Evolutionary conservation across 2,113 vertebrate species (phyloP).

Genomic region (Lichenostomus cassidix): DNA sequence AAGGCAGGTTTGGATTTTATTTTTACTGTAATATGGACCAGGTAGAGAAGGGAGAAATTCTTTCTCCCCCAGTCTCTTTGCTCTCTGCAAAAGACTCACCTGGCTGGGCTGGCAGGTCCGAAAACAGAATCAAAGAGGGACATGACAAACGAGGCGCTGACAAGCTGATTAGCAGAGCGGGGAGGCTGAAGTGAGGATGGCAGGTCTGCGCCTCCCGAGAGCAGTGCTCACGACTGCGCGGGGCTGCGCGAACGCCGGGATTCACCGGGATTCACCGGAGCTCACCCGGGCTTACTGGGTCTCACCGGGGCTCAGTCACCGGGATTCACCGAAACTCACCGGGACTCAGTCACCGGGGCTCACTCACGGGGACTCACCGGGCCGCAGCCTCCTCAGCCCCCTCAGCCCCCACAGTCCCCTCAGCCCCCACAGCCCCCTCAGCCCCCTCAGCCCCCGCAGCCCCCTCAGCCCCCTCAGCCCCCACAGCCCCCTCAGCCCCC

Average conservation of each 20-base stretch:
- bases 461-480: no score
- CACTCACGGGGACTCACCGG: no score
- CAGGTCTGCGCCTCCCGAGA: neutral
- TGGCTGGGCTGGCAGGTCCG: neutral
- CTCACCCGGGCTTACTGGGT: no score
- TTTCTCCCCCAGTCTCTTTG: neutral
- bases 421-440: neutral
- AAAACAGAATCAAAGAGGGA: neutral
- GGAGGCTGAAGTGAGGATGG: no score
- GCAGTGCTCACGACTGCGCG: fast-evolving
- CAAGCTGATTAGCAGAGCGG: neutral
- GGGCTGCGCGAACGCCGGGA: neutral
- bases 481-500: neutral
- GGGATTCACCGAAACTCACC: no score
- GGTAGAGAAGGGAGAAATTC: neutral
- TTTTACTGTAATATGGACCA: neutral
- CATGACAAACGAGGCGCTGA: neutral
- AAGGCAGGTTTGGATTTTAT: neutral
- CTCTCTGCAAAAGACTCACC: neutral
- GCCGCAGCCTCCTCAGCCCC: no score
- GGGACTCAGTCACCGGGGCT: no score
- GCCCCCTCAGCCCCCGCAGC: neutral
- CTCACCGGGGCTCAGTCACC: no score
- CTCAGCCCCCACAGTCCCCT: neutral
- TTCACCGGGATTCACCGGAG: no score